Evolutionary conservation across 2,797 vertebrate genomes (phyloP), one percentile per base, ranked within the genome.

Genomic region (Uromys caudimaculatus): DNA sequence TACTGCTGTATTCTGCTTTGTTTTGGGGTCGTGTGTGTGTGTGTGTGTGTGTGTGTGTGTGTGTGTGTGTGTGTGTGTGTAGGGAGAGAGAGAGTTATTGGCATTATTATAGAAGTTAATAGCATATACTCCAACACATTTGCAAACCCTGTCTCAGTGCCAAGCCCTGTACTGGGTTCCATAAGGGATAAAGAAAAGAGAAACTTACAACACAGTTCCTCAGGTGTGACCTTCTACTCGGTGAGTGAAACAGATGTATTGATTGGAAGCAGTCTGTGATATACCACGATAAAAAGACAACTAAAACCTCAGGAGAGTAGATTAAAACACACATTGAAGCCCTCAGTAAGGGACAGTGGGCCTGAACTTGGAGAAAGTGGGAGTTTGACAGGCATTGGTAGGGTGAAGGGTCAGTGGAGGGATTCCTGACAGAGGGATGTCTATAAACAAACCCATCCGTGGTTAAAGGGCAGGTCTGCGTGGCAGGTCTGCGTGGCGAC

Each of bases 41-140:
- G 10, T 38, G 32, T 52, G 41, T 93, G 6, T 89, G 58, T 89
- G n/a, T 79, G 3, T 88, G 35, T 91, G 52, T 23, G 14, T 58
- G 35, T 35, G n/a, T 58, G 12, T 24, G 47, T 78, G 64, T 78
- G 44, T 35, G 58, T 52, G 16, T 56, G 17, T 8, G 8, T 2
- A 24, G 8, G 24, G 52, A 8, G 5, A 64, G 56, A 44, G n/a
- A 32, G 17, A 67, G 16, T 38, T 10, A 84, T 58, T 83, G 56
- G 62, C 7, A 52, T 73, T 93, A 16, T 67, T 32, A 47, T 52
- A 85, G 60, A 91, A 89, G 58, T 90, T 86, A 86, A 50, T 93
- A 78, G 64, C 27, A 90, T 73, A 56, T 50, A 76, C 24, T 56
- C 32, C 69, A 76, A 87, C 35, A 78, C 50, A 75, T 64, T 89